Base-by-base conservation (phyloP, 2,113 vertebrate genomes). In the Ageneiosus marmoratus region DNA sequence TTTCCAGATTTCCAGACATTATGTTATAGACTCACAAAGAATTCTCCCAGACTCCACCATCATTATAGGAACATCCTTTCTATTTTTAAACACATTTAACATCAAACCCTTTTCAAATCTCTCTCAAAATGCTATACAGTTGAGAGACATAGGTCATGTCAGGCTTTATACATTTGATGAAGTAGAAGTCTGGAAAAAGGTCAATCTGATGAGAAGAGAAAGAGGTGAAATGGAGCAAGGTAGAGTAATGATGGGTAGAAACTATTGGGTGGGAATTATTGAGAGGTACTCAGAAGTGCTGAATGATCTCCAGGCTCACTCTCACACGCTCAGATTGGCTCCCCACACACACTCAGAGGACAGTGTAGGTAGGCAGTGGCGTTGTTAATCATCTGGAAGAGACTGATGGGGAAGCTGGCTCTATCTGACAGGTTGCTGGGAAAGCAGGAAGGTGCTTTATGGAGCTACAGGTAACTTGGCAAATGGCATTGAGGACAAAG, bases 311-410 rank as follows among this genome's bases (percentile, higher is more conserved):
- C 50, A 24, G 22, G 51, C 29, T 78, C 67, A 63, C 58, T 77
- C 58, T 15, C 90, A 94, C 93, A 93, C 90, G 91, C 76, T 88
- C 91, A 4, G 86, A 56, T 60, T 44, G 77, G 87, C 88, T 92
- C 0, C 41, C 93, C 82, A 88, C 95, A 94, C 78, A 95, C 55
- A 5, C 86, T 88, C 60, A 93, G 91, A 91, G 94, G 89, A 41
- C 93, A 94, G 92, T 94, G 95, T 87, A 95, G 80, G 88, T 94
- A 95, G 78, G 88, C 94, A 60, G 86, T 73, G 0, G 93, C 93
- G 88, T 91, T 93, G 90, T 96, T 94, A 90, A 95, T 93, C 95
- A 95, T 94, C 90, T 94, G 93, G 89, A 95, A 94, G 84, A 94
- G 94, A 92, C 91, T 93, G 91, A 95, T 94, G 91, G 91, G 91